Percentiles rank a stretch among this genome's conserved stretches.
phyloP scores from a whole-genome alignment of 2,797 vertebrate genomes.

The Rhabdophis nuchalis region DNA sequence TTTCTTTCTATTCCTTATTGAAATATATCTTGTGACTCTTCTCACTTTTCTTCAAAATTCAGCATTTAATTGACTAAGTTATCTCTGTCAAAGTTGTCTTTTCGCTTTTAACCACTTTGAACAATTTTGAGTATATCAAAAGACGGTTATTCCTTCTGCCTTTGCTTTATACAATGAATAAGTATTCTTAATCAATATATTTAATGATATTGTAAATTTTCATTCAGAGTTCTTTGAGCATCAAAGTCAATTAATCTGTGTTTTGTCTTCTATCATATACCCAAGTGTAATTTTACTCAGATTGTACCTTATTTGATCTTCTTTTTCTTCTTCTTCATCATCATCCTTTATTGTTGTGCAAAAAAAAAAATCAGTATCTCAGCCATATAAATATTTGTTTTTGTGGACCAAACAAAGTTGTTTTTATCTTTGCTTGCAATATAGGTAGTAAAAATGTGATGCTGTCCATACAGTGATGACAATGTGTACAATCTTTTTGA shows the following conservation, averaged over 20 bases:
- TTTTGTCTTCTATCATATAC: background rate
- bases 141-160: background rate
- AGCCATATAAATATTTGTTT: background rate
- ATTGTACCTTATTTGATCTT: background rate
- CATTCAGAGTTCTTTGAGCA: background rate
- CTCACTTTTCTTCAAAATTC: background rate
- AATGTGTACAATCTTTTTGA: background rate
- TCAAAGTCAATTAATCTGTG: background rate
- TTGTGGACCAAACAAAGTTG: background rate
- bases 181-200: background rate
- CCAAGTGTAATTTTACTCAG: background rate
- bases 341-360: background rate
- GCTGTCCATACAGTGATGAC: background rate
- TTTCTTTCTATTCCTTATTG: background rate
- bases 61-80: background rate
- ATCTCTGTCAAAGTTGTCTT: background rate
- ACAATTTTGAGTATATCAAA: background rate
- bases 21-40: background rate
- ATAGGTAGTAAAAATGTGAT: background rate
- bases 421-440: background rate
- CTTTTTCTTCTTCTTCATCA: background rate
- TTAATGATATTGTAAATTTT: background rate
- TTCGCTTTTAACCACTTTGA: background rate
- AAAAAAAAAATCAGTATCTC: background rate
- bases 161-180: background rate